A percentile compares a stretch with the other conserved stretches of the same genome.
phyloP scores from a whole-genome alignment of 2,888 invertebrate species.

The Volucella zonaria region DNA sequence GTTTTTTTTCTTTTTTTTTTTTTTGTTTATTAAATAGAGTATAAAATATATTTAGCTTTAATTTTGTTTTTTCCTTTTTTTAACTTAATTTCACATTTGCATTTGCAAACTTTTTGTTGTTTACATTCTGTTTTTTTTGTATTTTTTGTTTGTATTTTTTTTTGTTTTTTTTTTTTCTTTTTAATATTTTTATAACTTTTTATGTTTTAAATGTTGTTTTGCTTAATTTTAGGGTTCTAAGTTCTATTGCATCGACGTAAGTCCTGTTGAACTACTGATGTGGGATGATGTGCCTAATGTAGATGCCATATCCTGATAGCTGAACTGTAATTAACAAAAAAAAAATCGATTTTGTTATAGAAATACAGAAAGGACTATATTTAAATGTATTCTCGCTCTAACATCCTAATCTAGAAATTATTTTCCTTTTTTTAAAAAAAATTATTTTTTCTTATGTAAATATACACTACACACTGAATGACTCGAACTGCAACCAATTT shows the following conservation, averaged over 20 bases:
- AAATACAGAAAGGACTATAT: too few species aligned
- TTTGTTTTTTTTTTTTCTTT: conserved; percentile 77
- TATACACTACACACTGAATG: too few species aligned
- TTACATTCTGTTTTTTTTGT: conserved; percentile 24
- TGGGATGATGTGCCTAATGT: conserved; percentile 86
- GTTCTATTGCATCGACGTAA: conserved; percentile 83
- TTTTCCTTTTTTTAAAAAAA: too few species aligned
- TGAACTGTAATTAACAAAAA: conserved; percentile 86
- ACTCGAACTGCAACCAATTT: too few species aligned
- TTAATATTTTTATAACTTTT: conserved; percentile 62
- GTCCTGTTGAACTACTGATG: conserved; percentile 84
- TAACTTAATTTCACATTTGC: conserved; percentile 59
- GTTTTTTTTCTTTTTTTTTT: conserved; percentile 38
- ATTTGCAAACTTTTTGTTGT: neutral
- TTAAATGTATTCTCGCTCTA: too few species aligned
- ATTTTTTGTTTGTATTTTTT: conserved; percentile 76
- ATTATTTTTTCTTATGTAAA: too few species aligned
- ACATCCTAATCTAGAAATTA: too few species aligned
- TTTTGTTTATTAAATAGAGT: conserved; percentile 73
- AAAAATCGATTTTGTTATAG: neutral
- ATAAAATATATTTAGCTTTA: conserved; percentile 70
- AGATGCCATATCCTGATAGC: conserved; percentile 89
- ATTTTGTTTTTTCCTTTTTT: conserved; percentile 39
- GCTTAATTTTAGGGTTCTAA: conserved; percentile 29
- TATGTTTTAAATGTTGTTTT: conserved; percentile 2